Conservation (phyloP, 2,113 vertebrate genomes). For the Elgaria multicarinata region DNA sequence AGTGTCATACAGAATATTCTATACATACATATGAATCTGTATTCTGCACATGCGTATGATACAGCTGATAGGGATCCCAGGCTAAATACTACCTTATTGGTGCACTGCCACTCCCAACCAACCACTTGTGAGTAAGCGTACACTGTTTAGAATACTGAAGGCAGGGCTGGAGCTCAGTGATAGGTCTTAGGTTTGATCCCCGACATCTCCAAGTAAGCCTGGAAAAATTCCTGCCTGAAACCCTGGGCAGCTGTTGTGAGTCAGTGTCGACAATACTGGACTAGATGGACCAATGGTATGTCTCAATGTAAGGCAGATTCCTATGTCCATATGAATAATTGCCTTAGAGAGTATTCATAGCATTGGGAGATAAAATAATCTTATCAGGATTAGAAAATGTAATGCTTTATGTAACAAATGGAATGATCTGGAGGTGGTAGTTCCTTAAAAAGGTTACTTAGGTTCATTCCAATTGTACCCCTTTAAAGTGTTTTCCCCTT, state of each 20-base stretch:
- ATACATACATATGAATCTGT: too few relatives aligned
- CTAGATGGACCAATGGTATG: too few relatives aligned
- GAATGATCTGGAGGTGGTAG: neutral
- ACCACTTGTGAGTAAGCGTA: neutral
- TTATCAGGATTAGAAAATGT: constrained; percentile 15
- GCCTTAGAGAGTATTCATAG: neutral
- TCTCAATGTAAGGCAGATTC: too few relatives aligned
- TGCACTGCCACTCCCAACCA: neutral
- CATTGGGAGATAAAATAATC: neutral
- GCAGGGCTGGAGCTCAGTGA: too few relatives aligned
- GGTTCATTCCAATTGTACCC: neutral
- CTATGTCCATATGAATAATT: neutral
- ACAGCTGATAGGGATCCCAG: neutral
- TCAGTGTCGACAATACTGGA: too few relatives aligned
- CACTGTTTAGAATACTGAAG: too few relatives aligned
- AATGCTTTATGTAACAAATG: neutral
- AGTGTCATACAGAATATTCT: neutral
- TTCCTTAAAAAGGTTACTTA: neutral
- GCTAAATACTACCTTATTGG: neutral
- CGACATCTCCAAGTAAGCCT: too few relatives aligned
- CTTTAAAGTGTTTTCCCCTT: neutral
- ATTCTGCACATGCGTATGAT: neutral
- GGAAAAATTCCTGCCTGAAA: too few relatives aligned
- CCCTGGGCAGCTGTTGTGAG: too few relatives aligned
- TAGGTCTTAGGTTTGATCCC: too few relatives aligned